Conservation (phyloP, 2,888 invertebrate genomes). For the Anoplius nigerrimus region DNA sequence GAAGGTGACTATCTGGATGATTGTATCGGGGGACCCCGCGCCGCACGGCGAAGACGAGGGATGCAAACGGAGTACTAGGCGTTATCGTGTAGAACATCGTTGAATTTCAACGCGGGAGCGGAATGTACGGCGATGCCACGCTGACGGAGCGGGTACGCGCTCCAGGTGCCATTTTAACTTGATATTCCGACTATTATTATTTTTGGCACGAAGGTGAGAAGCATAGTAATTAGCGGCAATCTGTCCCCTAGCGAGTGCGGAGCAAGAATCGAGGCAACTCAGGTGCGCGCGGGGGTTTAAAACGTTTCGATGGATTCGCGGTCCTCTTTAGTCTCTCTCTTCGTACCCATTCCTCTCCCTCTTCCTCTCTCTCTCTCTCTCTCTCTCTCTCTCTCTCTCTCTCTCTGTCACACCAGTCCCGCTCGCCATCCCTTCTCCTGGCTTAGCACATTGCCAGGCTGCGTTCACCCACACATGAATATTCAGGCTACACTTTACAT, state of each 20-base stretch:
- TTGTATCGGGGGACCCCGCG: not conserved
- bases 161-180: too few species aligned
- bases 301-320: constrained; percentile 45
- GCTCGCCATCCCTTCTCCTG: constrained; percentile 32
- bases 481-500: constrained; percentile 72
- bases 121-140: constrained; percentile 8
- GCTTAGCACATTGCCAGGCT: constrained; percentile 70
- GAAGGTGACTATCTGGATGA: constrained; percentile 44
- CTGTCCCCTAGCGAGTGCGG: not conserved
- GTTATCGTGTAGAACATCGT: not conserved
- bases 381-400: not conserved
- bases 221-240: too few species aligned
- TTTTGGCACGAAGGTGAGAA: too few species aligned
- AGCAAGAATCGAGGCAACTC: constrained; percentile 2
- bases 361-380: not conserved
- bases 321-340: constrained; percentile 34
- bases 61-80: not conserved
- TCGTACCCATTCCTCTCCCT: not conserved
- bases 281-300: constrained; percentile 20
- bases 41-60: not conserved
- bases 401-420: not conserved
- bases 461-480: constrained; percentile 72
- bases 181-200: too few species aligned
- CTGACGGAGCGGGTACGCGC: too few species aligned
- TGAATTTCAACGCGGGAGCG: not conserved